Evolutionary conservation across 2,797 vertebrate genomes (phyloP), one percentile per base, ranked within the genome.

Genomic region (Poecilia velifera): DNA sequence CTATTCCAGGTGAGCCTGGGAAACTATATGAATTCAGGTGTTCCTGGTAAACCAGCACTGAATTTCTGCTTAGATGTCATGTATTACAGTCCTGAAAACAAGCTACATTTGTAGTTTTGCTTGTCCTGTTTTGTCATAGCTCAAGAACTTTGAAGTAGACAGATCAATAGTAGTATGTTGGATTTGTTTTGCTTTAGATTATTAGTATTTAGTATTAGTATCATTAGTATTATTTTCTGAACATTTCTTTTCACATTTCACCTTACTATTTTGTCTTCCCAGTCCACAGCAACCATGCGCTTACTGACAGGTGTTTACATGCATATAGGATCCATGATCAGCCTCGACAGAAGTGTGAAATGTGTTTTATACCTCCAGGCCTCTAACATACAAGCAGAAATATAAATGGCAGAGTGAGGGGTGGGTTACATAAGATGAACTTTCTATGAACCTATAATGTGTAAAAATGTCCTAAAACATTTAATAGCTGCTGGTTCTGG

Each of bases 391-490:
- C 55, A 46, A 76, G 13, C 47, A 71, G 39, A 22, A 20, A n/a
- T 62, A 53, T 53, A 12, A 51, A 34, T 16, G 68, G 72, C 1
- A 0, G 2, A n/a, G 25, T 22, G 18, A 25, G 45, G 10, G 55
- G 39, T 25, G 22, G 22, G 4, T 53, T 25, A 53, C 51, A 25
- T 25, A 53, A 53, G 51, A 51, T 62, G 31, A 18, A 75, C 34
- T 51, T 20, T 49, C 41, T 55, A 10, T 68, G 59, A 80, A 53
- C n/a, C 39, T 73, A 22, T 76, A 64, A 8, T 76, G 14, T 72
- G 22, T 55, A 49, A 85, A 80, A 49, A 59, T 84, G 80, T 70
- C 55, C 71, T 36, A 43, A 81, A 74, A 81, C 71, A 31, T 12
- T 16, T 39, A 1, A n/a, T 13, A 25, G 16, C 6, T 39, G 49